Evolutionary conservation across 2,113 vertebrate genomes (phyloP).

Genomic region (Tragulus kanchil): DNA sequence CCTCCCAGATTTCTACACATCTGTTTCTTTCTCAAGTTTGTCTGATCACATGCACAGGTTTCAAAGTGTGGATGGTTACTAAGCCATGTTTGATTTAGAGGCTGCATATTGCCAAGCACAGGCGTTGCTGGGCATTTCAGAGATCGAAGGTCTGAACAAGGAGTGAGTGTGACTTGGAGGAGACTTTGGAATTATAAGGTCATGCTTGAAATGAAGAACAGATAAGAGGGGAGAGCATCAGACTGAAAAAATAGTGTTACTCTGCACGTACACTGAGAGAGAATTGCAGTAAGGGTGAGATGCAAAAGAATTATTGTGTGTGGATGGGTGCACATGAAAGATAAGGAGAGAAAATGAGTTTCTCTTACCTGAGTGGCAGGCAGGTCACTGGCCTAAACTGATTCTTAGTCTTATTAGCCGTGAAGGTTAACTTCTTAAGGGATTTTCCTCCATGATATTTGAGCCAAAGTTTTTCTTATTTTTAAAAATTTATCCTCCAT

Average conservation of each 20-base stretch:
- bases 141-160: not conserved
- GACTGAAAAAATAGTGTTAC: not conserved
- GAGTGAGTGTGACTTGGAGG: not conserved
- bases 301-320: not conserved
- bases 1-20: not conserved
- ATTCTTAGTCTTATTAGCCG: not conserved
- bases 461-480: not conserved
- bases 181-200: not conserved
- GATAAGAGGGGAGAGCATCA: not conserved
- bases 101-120: not conserved
- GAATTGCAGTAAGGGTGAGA: not conserved
- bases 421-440: not conserved
- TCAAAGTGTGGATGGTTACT: not conserved
- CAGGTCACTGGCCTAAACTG: not conserved
- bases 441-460: not conserved
- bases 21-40: conserved; percentile 27
- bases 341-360: not conserved
- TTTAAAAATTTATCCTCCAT: not conserved
- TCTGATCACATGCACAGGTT: not conserved
- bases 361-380: not conserved
- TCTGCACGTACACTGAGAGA: not conserved
- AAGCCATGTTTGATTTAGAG: not conserved
- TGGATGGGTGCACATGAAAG: not conserved
- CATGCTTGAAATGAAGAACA: not conserved
- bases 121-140: not conserved